phyloP scores from a whole-genome alignment of 2,797 vertebrate species.

The Eulemur albifrons region DNA sequence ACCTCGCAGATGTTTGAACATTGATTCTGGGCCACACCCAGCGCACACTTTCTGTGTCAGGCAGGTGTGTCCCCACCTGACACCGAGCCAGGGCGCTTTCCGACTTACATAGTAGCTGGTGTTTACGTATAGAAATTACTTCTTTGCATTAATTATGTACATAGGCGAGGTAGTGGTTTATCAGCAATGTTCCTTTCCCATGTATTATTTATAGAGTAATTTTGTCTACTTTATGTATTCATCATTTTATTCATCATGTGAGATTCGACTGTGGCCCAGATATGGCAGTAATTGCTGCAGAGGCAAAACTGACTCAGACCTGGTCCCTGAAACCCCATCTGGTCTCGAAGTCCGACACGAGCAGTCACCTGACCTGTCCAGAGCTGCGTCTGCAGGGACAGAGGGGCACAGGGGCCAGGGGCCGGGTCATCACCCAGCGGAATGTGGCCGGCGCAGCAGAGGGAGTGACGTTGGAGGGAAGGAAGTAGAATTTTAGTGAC shows the following conservation, averaged over 20 bases:
- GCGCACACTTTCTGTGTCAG: rapidly evolving
- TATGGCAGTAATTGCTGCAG: neutral
- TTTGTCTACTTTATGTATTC: constrained; percentile 46
- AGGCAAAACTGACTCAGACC: neutral
- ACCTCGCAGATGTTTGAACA: neutral
- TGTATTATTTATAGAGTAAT: constrained; percentile 57
- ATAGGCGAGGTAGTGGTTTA: neutral
- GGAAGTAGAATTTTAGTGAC: neutral
- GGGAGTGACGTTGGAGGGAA: neutral
- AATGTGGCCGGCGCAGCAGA: rapidly evolving
- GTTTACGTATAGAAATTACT: neutral
- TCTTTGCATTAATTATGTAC: constrained; percentile 11
- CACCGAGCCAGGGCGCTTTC: rapidly evolving
- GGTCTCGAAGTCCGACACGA: neutral
- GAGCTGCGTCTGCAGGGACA: neutral
- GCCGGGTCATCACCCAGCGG: too few relatives aligned
- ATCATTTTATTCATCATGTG: constrained; percentile 13
- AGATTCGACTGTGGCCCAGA: constrained; percentile 15
- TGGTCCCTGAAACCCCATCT: neutral
- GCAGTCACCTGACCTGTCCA: rapidly evolving
- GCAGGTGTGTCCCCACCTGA: rapidly evolving
- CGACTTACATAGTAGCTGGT: neutral
- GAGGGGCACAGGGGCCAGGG: rapidly evolving
- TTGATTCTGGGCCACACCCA: neutral
- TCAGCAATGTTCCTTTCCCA: constrained; percentile 17